Evolutionary conservation across 1,140 invertebrate genomes (phyloP).

Genomic region (Listronotus bonariensis): DNA sequence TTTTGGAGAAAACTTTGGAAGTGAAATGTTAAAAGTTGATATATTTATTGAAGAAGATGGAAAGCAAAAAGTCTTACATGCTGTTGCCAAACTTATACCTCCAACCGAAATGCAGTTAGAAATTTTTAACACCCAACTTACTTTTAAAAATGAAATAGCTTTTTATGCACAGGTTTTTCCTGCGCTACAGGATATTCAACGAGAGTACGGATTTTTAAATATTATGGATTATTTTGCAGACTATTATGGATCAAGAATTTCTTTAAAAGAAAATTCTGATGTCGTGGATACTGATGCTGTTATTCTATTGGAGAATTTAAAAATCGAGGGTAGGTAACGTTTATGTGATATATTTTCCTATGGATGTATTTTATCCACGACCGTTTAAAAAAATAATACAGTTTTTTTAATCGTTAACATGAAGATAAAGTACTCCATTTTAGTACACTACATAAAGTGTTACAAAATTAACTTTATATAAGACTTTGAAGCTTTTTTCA

Average conservation of each 20-base stretch:
- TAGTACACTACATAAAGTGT: too few relatives aligned
- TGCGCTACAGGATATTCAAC: constrained; percentile 43
- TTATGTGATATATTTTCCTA: too few relatives aligned
- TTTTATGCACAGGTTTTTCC: constrained; percentile 45
- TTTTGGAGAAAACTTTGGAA: constrained; percentile 66
- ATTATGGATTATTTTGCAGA: constrained; percentile 39
- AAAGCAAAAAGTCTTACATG: constrained; percentile 44
- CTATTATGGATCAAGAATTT: constrained; percentile 46
- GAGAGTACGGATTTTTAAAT: constrained; percentile 31
- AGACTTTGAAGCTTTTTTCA: too few relatives aligned
- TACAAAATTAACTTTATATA: too few relatives aligned
- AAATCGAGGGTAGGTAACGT: constrained; percentile 42
- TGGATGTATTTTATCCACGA: too few relatives aligned
- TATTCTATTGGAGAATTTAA: constrained; percentile 56
- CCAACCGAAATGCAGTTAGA: constrained; percentile 49
- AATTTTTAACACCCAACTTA: constrained; percentile 54
- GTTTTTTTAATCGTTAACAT: too few relatives aligned
- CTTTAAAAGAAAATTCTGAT: constrained; percentile 34
- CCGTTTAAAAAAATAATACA: too few relatives aligned
- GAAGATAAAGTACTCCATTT: too few relatives aligned
- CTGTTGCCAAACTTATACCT: constrained; percentile 59
- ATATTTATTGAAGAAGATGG: constrained; percentile 38
- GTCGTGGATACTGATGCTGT: constrained; percentile 48
- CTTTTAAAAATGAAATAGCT: constrained; percentile 55
- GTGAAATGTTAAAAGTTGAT: constrained; percentile 59